Base-by-base conservation (phyloP, 2,113 vertebrate species). In the Pyrgilauda ruficollis region DNA sequence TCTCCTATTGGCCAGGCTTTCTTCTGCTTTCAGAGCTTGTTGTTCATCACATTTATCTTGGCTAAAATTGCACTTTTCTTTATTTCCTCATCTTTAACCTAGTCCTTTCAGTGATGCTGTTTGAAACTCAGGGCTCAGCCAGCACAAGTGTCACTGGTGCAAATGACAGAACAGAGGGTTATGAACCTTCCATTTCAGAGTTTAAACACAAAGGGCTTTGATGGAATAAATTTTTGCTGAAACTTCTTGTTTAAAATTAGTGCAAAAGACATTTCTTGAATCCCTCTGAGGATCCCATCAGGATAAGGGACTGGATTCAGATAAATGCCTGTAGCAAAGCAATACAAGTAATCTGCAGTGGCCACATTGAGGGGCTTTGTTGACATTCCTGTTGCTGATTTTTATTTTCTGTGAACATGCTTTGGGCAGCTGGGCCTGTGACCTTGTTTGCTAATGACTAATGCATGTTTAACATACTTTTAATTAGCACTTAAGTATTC, bases 391-490 rank as follows among this genome's bases (percentile, higher is more conserved):
- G 7, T 5, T 6, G 26, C 64, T 63, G 41, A 63, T 75, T 92
- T 90, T 58, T 35, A 11, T 63, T 83, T 59, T 73, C 35, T 30
- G 39, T n/a, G 72, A 37, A 11, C 53, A 9, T 13, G 58, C 84
- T 82, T 66, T 69, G 77, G 85, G 56, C 63, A 49, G 78, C 86
- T 67, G 47, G 22, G 52, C 66, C 35, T 59, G 11, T 23, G 63
- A 74, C 94, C 84, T 90, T 95, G 79, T 63, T 81, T 90, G 81
- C 44, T 93, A 94, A 89, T 58, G 78, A 94, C 91, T 63, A 14
- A 77, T 89, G 84, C 31, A 49, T 95, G 92, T 97, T 96, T 95
- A 96, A 93, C 80, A 77, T 75, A 52, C 87, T 94, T 96, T 92
- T 93, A 95, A 91, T 97, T 96, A 93, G 94, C 83, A 68, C 33